phyloP scores from a whole-genome alignment of 2,113 vertebrate species.

The Microcebus tavaratra region DNA sequence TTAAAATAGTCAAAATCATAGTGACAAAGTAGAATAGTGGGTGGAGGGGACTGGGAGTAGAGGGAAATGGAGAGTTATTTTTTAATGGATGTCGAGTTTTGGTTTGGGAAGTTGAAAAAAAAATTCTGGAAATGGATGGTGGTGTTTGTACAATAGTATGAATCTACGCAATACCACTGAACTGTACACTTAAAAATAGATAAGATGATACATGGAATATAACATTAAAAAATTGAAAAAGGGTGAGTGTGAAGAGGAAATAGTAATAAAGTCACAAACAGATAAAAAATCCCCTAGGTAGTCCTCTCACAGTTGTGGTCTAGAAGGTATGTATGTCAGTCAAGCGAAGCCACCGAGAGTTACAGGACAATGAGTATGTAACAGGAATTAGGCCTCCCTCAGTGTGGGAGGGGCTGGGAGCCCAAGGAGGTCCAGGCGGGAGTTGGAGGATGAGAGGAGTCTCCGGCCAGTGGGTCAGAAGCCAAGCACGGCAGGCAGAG shows the following conservation, averaged over 20 bases:
- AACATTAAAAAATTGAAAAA: neutral
- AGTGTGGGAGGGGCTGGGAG: neutral
- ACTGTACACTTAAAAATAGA: neutral
- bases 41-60: neutral
- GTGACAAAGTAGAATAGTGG: neutral
- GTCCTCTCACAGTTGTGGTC: neutral
- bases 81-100: neutral
- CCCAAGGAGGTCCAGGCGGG: fast-evolving
- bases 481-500: fast-evolving
- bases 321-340: neutral
- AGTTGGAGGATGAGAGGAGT: neutral
- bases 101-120: neutral
- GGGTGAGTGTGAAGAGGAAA: neutral
- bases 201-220: neutral
- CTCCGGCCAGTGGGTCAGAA: too few species aligned
- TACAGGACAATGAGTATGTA: neutral
- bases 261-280: neutral
- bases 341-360: neutral
- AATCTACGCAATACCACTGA: neutral
- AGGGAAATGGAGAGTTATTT: too few species aligned
- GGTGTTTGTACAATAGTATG: neutral
- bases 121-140: neutral
- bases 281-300: too few species aligned
- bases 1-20: neutral
- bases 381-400: neutral